Base-by-base conservation (phyloP, 2,888 invertebrate species). In the Epinotia demarniana region DNA sequence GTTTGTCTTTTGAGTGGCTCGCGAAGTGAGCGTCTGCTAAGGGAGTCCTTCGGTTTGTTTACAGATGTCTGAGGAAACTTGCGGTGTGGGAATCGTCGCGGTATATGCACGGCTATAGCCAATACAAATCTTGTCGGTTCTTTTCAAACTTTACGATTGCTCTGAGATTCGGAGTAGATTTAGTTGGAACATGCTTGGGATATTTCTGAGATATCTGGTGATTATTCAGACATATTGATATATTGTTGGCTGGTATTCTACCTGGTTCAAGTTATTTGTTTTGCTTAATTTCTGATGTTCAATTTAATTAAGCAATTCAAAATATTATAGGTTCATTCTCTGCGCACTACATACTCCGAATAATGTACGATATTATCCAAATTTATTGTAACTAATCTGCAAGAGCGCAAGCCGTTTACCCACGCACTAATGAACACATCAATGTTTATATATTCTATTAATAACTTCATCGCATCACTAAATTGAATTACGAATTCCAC, bases 1-100 rank as follows among this genome's bases (percentile, higher is more conserved):
- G 57, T 63, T 73, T 74, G 55, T 58, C 19, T 68, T 61, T 68
- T 67, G 67, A 67, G 67, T 73, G 61, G 60, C 53, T 66, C 12
- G 49, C 49, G 53, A 70, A 67, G 67, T 57, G 67, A 67, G 39
- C 67, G 67, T 39, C 67, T 67, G 67, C 33, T 18, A 5, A 18
- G 53, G 66, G 33, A 53, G 27, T 63, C 27, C 27, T 39, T 39
- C 55, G 19, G 19, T 39, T 57, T 67, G 55, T 57, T 67, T 39
- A 55, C 67, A 57, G 39, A 57, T 19, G 55, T 57, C 55, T 63
- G 12, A 18, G 55, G 55, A 13, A 39, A 67, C 39, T 67, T 67
- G 3, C 18, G 23, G 13, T 2, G 4, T 8, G 33, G 19, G 55
- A 67, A 19, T 67, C 39, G 18, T 67, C 39, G 33, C 53, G 49